A percentile compares a stretch with the other conserved stretches of the same genome.
These are phyloP conservation scores for Decapterus maruadsi DNA, from an alignment of 2,797 vertebrate genomes.

Conservation along the genomic window DNA sequence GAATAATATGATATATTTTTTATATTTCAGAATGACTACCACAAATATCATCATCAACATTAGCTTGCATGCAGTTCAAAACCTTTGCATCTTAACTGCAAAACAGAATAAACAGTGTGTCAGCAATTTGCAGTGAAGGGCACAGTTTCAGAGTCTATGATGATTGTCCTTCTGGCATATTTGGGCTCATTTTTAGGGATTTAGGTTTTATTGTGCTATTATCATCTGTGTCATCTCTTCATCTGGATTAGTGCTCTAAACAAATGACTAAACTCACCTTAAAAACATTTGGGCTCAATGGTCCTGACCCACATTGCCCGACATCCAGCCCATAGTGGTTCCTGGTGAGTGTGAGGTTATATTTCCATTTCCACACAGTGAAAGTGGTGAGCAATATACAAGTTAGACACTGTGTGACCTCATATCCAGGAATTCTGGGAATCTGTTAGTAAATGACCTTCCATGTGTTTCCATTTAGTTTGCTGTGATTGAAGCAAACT, in stretches of 20 bases:
- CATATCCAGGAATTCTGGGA: conserved; percentile 81
- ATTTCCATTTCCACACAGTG: conserved; percentile 45
- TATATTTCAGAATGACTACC: neutral
- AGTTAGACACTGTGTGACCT: conserved; percentile 67
- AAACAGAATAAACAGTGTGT: no score
- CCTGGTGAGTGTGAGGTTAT: neutral
- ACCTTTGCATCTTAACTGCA: neutral
- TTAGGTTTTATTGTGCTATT: neutral
- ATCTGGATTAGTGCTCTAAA: neutral
- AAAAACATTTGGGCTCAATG: neutral
- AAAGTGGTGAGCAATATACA: conserved; percentile 45
- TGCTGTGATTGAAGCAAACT: conserved; percentile 51
- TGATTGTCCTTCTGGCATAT: neutral
- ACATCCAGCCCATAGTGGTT: conserved; percentile 9
- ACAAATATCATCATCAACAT: neutral
- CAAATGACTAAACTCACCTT: conserved; percentile 13
- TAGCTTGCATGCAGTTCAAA: neutral
- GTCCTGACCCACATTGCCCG: conserved; percentile 9
- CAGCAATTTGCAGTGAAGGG: neutral
- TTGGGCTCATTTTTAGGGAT: conserved; percentile 11
- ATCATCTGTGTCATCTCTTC: neutral
- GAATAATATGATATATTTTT: neutral
- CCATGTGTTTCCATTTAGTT: conserved; percentile 80
- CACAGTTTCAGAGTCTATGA: neutral
- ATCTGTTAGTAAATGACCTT: conserved; percentile 69